A percentile compares a stretch with the other conserved stretches of the same genome.
Evolutionary conservation across 2,113 vertebrate species (phyloP).

Genomic region (Tauraco erythrolophus): DNA sequence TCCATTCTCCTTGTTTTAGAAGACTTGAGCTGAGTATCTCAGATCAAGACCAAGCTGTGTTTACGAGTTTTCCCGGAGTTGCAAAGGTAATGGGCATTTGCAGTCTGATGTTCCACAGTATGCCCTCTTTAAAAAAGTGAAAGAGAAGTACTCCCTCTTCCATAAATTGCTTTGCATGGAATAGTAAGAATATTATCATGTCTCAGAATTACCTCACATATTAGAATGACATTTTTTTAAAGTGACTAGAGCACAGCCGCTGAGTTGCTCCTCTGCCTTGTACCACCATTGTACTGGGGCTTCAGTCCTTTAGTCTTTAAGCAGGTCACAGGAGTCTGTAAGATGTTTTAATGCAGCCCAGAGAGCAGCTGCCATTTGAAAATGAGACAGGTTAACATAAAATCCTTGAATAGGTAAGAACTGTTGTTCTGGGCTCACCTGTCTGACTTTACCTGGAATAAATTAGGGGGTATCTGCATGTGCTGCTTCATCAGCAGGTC

Average conservation of each 20-base stretch:
- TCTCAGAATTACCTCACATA: neutral
- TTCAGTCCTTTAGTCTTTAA: neutral
- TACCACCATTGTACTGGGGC: neutral
- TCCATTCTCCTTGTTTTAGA: neutral
- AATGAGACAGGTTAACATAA: neutral
- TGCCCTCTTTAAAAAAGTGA: neutral
- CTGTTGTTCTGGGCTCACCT: neutral
- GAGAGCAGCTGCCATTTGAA: neutral
- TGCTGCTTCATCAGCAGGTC: neutral
- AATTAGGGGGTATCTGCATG: neutral
- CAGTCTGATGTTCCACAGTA: neutral
- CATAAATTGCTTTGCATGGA: neutral
- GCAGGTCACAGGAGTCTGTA: neutral
- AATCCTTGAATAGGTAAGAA: neutral
- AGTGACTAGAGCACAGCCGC: neutral
- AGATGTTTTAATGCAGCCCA: neutral
- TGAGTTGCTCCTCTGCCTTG: neutral
- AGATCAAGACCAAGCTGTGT: neutral
- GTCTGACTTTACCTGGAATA: constrained; percentile 18
- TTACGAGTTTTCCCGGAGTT: neutral
- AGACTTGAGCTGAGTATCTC: neutral
- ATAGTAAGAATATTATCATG: neutral
- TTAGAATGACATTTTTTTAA: neutral
- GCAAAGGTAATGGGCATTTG: neutral
- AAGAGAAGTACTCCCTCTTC: neutral